Conservation (phyloP, 53 echinoderm and acorn worm genomes). For the Mesocentrotus franciscanus region DNA sequence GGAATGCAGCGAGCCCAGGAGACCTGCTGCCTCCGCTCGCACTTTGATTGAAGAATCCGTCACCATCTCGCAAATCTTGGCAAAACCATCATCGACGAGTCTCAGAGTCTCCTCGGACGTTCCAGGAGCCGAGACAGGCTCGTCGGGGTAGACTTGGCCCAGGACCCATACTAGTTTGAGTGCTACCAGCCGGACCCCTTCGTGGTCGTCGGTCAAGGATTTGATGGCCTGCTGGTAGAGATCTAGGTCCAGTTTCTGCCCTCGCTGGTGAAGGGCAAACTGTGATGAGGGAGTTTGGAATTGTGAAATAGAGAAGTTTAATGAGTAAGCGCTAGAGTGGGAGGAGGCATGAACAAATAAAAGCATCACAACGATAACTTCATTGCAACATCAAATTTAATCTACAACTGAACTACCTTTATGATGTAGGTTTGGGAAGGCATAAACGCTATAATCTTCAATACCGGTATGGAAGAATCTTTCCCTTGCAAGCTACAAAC, state of each 20-base stretch:
- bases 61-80: conserved; percentile 98
- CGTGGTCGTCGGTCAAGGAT: conserved; percentile 89
- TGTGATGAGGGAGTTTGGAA: conserved; percentile 16
- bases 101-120: conserved; percentile 79
- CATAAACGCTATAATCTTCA: no score
- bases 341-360: not conserved
- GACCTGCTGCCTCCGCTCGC: conserved; percentile 86
- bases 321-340: not conserved
- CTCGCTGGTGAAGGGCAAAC: conserved; percentile 87
- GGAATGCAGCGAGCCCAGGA: conserved; percentile 88
- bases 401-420: no score
- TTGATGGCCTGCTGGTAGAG: conserved; percentile 81
- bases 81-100: conserved; percentile 93
- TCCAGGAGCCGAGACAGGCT: conserved; percentile 77
- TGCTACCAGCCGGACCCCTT: conserved; percentile 84
- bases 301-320: not conserved
- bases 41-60: conserved; percentile 26
- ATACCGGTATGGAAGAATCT: no score
- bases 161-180: conserved; percentile 93
- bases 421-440: no score
- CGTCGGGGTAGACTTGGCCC: conserved; percentile 93
- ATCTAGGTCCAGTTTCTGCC: conserved; percentile 86
- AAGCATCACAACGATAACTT: no score
- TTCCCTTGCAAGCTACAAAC: no score
- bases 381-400: no score